These are phyloP conservation scores for Aspidapion aeneum DNA, from an alignment of 2,888 invertebrate genomes.

Conservation along the genomic window DNA sequence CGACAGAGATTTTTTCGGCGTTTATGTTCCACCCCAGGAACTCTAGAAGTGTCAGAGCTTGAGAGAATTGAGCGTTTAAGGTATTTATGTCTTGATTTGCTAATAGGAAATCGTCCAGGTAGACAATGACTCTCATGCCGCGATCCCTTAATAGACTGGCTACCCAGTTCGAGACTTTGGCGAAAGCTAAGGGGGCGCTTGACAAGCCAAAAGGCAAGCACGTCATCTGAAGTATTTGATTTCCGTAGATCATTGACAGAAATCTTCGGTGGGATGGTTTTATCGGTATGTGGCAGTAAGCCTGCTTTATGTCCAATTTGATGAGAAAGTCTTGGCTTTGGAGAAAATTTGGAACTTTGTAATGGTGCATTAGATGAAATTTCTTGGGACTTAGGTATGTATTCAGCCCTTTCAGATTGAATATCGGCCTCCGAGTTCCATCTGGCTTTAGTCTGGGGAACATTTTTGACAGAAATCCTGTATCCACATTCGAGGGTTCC, in stretches of 20 bases:
- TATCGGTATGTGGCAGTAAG: no score
- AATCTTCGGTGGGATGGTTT: no score
- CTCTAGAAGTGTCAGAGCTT: conserved; percentile 11
- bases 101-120: conserved; percentile 9
- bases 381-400: conserved; percentile 16
- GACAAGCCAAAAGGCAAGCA: conserved; percentile 16
- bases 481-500: conserved; percentile 3
- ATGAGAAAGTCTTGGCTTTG: conserved; percentile 15
- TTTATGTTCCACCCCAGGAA: conserved; percentile 21
- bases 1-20: conserved; percentile 3
- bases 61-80: conserved; percentile 4
- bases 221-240: conserved; percentile 6
- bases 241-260: conserved; percentile 4
- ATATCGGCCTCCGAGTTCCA: conserved; percentile 16
- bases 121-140: conserved; percentile 1
- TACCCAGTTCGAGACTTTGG: conserved; percentile 7
- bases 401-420: conserved; percentile 21
- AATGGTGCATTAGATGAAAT: conserved; percentile 17
- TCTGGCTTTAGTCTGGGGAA: conserved; percentile 20
- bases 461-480: conserved; percentile 21
- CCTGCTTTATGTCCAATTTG: conserved; percentile 17
- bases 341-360: conserved; percentile 17
- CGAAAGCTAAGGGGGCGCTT: conserved; percentile 4
- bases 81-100: conserved; percentile 1
- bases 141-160: conserved; percentile 3